Base-by-base conservation (phyloP, 1,140 invertebrate species). In the Macrobrachium rosenbergii region DNA sequence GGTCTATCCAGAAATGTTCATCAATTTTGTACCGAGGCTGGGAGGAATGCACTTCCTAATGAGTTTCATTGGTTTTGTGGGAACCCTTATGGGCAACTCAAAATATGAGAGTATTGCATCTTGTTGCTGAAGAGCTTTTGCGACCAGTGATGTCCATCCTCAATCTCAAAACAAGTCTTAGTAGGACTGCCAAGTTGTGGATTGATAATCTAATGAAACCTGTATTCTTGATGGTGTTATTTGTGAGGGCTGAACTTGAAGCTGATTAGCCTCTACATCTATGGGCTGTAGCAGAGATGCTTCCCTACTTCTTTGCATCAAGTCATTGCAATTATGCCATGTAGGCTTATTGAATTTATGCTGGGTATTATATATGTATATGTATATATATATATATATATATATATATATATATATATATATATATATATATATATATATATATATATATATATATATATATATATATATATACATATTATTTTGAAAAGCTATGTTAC, bases 11-110 rank as follows among this genome's bases (percentile, higher is more conserved):
- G 64, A 67, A 19, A 23, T 11, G 73, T 76, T 76, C 73, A 28
- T 10, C 17, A 23, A 76, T 45, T 45, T 76, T 76, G 73, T 76
- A 16, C 37, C 37, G 10, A 23, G 73, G 52, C 37, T 76, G 10
- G 73, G 73, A 76, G 73, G 37, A n/a, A 76, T 76, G 73, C 73
- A 76, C n/a, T n/a, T n/a, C n/a, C n/a, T n/a, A n/a, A n/a, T n/a
- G n/a, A n/a, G n/a, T n/a, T n/a, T n/a, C n/a, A n/a, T 76, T 43
- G 73, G 73, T 37, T 23, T 45, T 76, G 73, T 76, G 21, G 73
- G 73, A 76, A 76, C 73, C 37, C 37, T 76, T 23, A 76, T 76
- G 37, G 37, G 10, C 21, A 23, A 76, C 73, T 8, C 73, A 76
- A 76, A 76, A 76, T 45, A 45, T 76, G 21, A 7, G 73, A 76